Evolutionary conservation across 2,888 invertebrate genomes (phyloP).

Genomic region (Odontothrips loti): DNA sequence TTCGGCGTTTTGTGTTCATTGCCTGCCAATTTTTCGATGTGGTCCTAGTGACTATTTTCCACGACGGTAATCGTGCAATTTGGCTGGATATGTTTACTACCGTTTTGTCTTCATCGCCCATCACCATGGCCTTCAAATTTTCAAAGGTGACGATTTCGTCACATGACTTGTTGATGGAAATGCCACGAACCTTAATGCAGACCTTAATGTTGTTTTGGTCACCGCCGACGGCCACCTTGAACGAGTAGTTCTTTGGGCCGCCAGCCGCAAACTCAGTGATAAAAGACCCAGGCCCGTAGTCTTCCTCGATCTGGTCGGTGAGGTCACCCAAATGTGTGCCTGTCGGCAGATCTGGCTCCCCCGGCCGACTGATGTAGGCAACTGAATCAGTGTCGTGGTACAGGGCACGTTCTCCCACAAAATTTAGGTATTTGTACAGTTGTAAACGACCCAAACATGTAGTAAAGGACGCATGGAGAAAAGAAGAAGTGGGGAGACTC

Average conservation of each 20-base stretch:
- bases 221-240: neutral
- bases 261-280: neutral
- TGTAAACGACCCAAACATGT: neutral
- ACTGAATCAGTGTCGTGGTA: neutral
- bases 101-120: neutral
- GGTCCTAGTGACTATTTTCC: neutral
- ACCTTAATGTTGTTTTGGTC: neutral
- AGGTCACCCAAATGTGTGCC: neutral
- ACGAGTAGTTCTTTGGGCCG: neutral
- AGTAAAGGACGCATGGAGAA: neutral
- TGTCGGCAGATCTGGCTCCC: neutral
- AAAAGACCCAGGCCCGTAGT: neutral
- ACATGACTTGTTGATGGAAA: neutral
- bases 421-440: neutral
- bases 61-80: neutral
- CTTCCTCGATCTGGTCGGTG: neutral
- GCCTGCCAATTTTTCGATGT: neutral
- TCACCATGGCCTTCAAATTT: neutral
- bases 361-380: neutral
- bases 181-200: neutral
- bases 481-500: neutral
- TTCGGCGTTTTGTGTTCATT: neutral
- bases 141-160: neutral
- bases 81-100: neutral
- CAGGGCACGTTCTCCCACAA: neutral